A percentile compares a stretch with the other conserved stretches of the same genome.
phyloP scores from a whole-genome alignment of 2,888 invertebrate species.

The Lithophane leautieri region DNA sequence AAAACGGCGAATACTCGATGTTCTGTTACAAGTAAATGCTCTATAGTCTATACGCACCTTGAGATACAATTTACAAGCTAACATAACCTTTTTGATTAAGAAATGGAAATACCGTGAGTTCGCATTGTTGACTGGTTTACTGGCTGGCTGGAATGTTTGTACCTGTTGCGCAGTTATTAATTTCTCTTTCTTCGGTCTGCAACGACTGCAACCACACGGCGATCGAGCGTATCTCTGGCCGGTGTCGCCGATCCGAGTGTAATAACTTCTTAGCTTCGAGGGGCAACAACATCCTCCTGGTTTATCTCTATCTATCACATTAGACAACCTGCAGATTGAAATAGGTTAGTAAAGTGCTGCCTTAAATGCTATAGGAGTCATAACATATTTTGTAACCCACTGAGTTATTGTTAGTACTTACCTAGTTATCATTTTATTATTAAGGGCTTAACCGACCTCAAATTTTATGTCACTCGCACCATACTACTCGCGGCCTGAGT shows the following conservation, averaged over 20 bases:
- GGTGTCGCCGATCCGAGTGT: background rate
- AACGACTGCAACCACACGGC: background rate
- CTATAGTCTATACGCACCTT: too few species aligned
- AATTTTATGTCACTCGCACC: too few species aligned
- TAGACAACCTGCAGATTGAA: background rate
- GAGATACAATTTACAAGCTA: too few species aligned
- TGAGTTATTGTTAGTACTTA: background rate
- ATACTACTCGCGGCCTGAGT: too few species aligned
- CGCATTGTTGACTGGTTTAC: too few species aligned
- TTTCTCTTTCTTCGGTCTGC: background rate
- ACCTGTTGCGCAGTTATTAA: too few species aligned
- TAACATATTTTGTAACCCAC: background rate
- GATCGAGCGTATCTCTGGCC: background rate
- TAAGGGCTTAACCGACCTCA: too few species aligned
- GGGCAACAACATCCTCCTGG: background rate
- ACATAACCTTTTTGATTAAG: background rate
- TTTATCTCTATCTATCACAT: too few species aligned
- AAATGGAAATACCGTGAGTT: background rate
- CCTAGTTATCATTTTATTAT: background rate
- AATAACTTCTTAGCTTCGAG: background rate
- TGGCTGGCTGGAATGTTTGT: background rate
- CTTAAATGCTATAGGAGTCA: background rate
- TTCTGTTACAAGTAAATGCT: too few species aligned
- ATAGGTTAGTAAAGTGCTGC: background rate
- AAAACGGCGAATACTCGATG: too few species aligned